These are phyloP conservation scores for Cosmia pyralina DNA, from an alignment of 2,888 invertebrate genomes.

Conservation along the genomic window DNA sequence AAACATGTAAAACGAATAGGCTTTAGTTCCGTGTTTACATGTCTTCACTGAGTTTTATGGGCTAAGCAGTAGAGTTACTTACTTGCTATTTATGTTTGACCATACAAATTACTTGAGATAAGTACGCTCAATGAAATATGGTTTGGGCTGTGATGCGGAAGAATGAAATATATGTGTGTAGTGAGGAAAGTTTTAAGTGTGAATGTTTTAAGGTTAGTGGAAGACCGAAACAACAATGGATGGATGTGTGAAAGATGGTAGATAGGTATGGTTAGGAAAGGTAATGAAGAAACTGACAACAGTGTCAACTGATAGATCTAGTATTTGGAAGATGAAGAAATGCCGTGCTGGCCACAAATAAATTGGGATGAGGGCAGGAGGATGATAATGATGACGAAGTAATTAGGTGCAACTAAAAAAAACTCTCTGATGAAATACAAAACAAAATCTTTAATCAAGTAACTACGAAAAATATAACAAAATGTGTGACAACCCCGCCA, in stretches of 20 bases:
- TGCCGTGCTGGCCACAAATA: not conserved
- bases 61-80: not conserved
- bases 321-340: not conserved
- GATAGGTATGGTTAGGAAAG: not conserved
- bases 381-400: too few relatives aligned
- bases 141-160: not conserved
- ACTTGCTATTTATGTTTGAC: constrained; percentile 5
- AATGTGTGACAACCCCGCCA: too few relatives aligned
- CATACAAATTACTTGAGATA: constrained; percentile 3
- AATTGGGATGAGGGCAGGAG: not conserved
- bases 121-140: not conserved
- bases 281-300: not conserved
- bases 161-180: not conserved
- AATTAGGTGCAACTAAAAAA: too few relatives aligned
- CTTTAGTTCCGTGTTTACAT: constrained; percentile 34
- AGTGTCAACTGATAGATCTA: not conserved
- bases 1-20: constrained; percentile 32
- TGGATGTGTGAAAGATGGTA: not conserved
- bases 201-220: not conserved
- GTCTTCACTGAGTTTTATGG: constrained; percentile 32
- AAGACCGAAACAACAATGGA: not conserved
- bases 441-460: too few relatives aligned
- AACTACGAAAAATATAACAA: too few relatives aligned
- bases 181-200: not conserved
- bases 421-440: too few relatives aligned